Percentiles rank a stretch among this genome's conserved stretches.
These are phyloP conservation scores for Orcinus orca DNA, from an alignment of 2,113 vertebrate genomes.

Conservation along the genomic window DNA sequence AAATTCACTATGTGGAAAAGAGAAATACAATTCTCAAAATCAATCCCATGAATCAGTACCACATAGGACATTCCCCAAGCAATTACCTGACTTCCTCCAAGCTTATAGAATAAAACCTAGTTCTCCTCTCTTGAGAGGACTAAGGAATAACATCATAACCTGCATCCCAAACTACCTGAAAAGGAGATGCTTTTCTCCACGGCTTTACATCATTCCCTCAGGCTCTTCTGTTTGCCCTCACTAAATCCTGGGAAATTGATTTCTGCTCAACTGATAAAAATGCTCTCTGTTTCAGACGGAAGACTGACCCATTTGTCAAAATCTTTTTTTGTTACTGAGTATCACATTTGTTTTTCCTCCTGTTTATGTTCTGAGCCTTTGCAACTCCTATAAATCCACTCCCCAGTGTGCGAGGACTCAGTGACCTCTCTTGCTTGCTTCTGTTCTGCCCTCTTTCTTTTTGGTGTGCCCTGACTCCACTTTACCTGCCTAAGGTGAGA, in stretches of 20 bases:
- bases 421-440: not conserved
- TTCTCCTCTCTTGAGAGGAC: not conserved
- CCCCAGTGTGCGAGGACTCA: not conserved
- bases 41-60: not conserved
- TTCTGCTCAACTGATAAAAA: slow-evolving; percentile 13
- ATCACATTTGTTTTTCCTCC: not conserved
- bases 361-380: not conserved
- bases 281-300: not conserved
- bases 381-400: not conserved
- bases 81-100: not conserved
- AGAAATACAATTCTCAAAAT: not conserved
- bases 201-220: not conserved
- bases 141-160: not conserved
- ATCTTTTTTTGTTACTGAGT: not conserved
- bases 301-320: not conserved
- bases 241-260: not conserved
- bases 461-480: not conserved
- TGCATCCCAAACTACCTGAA: not conserved
- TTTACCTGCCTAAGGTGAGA: not conserved
- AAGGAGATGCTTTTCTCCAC: not conserved
- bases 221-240: not conserved
- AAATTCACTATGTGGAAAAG: not conserved
- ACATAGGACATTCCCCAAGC: not conserved
- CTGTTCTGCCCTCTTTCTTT: not conserved
- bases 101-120: not conserved